A percentile compares a stretch with the other conserved stretches of the same genome.
Evolutionary conservation across 2,888 invertebrate species (phyloP).

Genomic region (Drosophila tanythrix): DNA sequence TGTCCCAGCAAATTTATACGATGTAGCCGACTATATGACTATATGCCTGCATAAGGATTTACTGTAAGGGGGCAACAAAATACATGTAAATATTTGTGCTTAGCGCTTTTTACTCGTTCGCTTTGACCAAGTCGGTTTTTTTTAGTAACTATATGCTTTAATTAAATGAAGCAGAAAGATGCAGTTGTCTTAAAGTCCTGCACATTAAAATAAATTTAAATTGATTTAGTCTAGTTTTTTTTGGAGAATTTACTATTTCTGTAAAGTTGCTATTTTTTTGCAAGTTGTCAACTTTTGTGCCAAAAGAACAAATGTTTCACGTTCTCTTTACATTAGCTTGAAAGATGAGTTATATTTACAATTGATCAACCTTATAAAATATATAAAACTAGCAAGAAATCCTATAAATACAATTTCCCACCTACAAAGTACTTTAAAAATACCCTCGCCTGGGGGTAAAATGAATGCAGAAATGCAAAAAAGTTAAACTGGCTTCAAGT

Average conservation of each 20-base stretch:
- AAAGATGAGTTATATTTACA: not conserved
- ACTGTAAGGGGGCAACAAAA: conserved; percentile 28
- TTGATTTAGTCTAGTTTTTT: not conserved
- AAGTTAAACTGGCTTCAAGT: conserved; percentile 16
- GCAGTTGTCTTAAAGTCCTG: not conserved
- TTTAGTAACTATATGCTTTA: conserved; percentile 39
- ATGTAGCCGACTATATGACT: conserved; percentile 15
- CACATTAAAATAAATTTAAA: not conserved
- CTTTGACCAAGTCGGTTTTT: conserved; percentile 7
- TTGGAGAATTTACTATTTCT: not conserved
- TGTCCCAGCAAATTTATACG: conserved; percentile 51
- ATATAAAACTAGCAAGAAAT: not conserved
- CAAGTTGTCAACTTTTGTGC: not conserved
- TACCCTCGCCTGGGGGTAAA: not conserved
- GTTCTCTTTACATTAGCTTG: not conserved
- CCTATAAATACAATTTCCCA: not conserved
- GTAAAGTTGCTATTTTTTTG: not conserved
- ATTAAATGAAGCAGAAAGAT: conserved; percentile 23
- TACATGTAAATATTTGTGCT: conserved; percentile 63
- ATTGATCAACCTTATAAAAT: not conserved
- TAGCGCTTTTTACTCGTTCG: conserved; percentile 1
- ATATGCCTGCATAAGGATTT: conserved; percentile 38
- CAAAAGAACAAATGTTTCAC: not conserved
- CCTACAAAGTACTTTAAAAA: not conserved
- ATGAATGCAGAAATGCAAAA: conserved; percentile 11